Conservation (phyloP, 2,797 vertebrate species). For the Lepilemur ruficaudatus region DNA sequence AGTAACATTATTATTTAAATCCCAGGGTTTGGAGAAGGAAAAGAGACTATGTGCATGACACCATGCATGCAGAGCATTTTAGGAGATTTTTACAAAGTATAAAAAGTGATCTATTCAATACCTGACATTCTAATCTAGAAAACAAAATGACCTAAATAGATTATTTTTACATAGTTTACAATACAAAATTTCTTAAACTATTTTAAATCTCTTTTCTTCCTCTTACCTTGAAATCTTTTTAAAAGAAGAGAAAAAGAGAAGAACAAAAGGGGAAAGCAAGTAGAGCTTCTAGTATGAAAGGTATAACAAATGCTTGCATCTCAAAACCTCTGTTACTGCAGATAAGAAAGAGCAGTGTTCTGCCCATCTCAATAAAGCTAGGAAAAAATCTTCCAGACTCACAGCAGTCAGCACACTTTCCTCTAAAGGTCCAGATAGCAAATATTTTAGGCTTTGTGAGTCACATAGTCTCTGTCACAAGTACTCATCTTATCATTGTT, state of each 20-base stretch:
- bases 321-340: neutral
- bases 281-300: neutral
- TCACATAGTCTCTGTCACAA: neutral
- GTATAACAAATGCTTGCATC: neutral
- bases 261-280: neutral
- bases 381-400: neutral
- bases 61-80: fast-evolving
- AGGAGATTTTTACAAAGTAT: neutral
- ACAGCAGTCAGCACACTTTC: neutral
- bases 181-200: neutral
- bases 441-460: neutral
- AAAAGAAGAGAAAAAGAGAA: neutral
- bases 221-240: neutral
- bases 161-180: neutral
- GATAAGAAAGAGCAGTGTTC: neutral
- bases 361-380: neutral
- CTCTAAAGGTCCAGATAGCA: neutral
- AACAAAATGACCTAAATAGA: neutral
- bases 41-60: neutral
- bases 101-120: neutral
- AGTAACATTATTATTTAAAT: neutral
- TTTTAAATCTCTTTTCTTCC: neutral
- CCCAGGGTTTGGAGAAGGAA: neutral
- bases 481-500: neutral
- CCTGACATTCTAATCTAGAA: neutral